Evolutionary conservation across 53 echinoderm and acorn worm genomes (phyloP).

Genomic region (Crossaster papposus): DNA sequence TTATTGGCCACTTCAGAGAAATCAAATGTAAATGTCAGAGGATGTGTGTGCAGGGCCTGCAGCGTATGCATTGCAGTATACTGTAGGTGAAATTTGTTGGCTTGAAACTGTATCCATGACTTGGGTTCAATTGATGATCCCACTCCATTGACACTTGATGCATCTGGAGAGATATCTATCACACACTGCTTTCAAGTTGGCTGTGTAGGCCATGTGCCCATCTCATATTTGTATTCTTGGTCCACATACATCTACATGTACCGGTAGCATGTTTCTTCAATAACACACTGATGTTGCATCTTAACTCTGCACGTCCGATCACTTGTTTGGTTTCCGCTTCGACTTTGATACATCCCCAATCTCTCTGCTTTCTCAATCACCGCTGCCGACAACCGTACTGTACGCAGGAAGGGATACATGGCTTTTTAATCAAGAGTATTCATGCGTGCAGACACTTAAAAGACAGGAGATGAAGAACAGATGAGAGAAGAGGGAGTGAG

Average conservation of each 20-base stretch:
- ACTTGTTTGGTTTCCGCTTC: slow-evolving; percentile 17
- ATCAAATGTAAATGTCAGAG: neutral
- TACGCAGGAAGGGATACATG: neutral
- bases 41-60: slow-evolving; percentile 1
- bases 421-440: slow-evolving; percentile 42
- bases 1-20: neutral
- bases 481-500: neutral
- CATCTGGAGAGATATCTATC: slow-evolving; percentile 20
- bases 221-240: slow-evolving; percentile 6
- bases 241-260: no score
- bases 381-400: slow-evolving; percentile 18
- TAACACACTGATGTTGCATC: slow-evolving; percentile 33
- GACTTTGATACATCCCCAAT: slow-evolving; percentile 22
- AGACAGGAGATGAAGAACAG: slow-evolving; percentile 10
- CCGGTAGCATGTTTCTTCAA: slow-evolving; percentile 4
- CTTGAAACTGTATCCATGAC: neutral
- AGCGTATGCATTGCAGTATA: neutral
- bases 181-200: neutral
- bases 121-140: slow-evolving; percentile 17
- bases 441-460: slow-evolving; percentile 6
- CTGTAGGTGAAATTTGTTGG: slow-evolving; percentile 1
- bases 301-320: slow-evolving; percentile 17
- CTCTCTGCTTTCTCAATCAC: slow-evolving; percentile 17
- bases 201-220: neutral
- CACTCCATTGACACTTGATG: slow-evolving; percentile 24